A percentile compares a stretch with the other conserved stretches of the same genome.
Evolutionary conservation across 2,888 invertebrate genomes (phyloP).

Genomic region (Octonoba sinensis): DNA sequence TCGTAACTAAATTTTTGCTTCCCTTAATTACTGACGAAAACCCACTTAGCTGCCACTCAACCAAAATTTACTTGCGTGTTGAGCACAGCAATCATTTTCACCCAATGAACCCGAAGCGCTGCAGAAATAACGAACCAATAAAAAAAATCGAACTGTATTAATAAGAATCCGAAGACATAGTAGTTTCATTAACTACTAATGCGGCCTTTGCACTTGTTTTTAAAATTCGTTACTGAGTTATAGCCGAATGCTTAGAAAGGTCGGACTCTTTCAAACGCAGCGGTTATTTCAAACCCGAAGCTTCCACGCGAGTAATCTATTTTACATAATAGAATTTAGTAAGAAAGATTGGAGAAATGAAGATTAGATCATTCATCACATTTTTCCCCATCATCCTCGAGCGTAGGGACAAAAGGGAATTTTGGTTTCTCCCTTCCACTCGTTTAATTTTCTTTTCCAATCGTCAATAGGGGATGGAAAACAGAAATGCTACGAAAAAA

Average conservation of each 20-base stretch:
- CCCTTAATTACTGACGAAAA: too few relatives aligned
- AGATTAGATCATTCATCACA: slow-evolving; percentile 58
- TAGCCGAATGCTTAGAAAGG: slow-evolving; percentile 32
- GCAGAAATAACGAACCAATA: too few relatives aligned
- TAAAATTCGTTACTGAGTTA: slow-evolving; percentile 35
- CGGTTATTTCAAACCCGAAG: slow-evolving; percentile 50
- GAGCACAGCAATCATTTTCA: too few relatives aligned
- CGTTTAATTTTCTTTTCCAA: slow-evolving; percentile 15
- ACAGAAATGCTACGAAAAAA: neutral
- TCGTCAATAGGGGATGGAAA: neutral
- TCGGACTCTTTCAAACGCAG: slow-evolving; percentile 48
- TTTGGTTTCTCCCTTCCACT: slow-evolving; percentile 12
- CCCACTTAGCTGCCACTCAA: too few relatives aligned
- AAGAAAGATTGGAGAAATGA: slow-evolving; percentile 49
- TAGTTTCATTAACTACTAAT: too few relatives aligned
- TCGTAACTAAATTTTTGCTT: too few relatives aligned
- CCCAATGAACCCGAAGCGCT: too few relatives aligned
- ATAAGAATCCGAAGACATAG: too few relatives aligned
- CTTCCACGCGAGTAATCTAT: slow-evolving; percentile 36
- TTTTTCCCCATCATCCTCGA: slow-evolving; percentile 32
- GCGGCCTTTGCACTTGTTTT: slow-evolving; percentile 10
- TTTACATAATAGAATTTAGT: slow-evolving; percentile 57
- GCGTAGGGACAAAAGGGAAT: slow-evolving; percentile 44
- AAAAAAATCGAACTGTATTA: too few relatives aligned
- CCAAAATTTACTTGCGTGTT: too few relatives aligned